Base-by-base conservation (phyloP, 2,113 vertebrate genomes). In the Columba livia region DNA sequence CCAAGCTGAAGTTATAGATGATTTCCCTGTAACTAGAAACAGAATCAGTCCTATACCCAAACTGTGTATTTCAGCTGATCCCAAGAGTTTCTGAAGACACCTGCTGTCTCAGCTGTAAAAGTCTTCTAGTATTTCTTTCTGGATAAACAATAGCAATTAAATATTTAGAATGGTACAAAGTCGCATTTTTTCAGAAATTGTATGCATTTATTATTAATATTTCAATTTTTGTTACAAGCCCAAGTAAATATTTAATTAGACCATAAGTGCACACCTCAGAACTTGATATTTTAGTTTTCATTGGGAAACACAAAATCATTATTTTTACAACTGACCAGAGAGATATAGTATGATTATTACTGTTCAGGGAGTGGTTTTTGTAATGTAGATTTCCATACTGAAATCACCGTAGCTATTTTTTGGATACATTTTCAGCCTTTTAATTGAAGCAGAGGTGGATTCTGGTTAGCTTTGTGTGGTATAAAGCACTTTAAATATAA, bases 171-270 rank as follows among this genome's bases (percentile, higher is more conserved):
- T 21, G 7, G 9, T 57, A 54, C 16, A 47, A 88, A 71, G 9
- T 51, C 25, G 64, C 17, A 15, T 67, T 92, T 91, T 64, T 96
- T 89, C 65, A 91, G 81, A 85, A 74, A 53, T 51, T 77, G 16
- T 20, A 28, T 88, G 29, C 11, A 51, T 81, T 74, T 92, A 36
- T 71, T 78, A n/a, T 74, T 92, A 36, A 67, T 78, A 36, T 81
- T 96, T 87, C 38, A n/a, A 50, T 44, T 93, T 96, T 60, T 84
- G 31, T 77, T 85, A 83, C 40, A 80, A 74, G 36, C 16, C 11
- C 42, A 93, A 84, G 19, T 70, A 90, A 85, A 86, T 67, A 86
- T 79, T 96, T 78, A 62, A 79, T 92, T 89, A 88, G 54, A 89
- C 24, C 18, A 7, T 28, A 88, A 78, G 67, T 36, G 36, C 29